Evolutionary conservation across 1,140 invertebrate genomes (phyloP), one percentile per base, ranked within the genome.

Genomic region (Drosophila persimilis): DNA sequence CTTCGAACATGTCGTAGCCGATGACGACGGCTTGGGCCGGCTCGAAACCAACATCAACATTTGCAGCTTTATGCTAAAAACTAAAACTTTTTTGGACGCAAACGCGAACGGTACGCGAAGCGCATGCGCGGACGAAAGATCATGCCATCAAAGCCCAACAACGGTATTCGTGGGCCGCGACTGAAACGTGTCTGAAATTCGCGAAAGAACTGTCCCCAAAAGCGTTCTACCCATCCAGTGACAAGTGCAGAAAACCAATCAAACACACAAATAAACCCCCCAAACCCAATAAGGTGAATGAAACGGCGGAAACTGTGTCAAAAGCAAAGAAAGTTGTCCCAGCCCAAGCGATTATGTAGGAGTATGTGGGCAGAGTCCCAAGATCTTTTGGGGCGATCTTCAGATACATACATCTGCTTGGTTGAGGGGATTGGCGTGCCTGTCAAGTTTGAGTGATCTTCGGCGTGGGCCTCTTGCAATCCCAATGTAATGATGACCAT

Each of bases 161-260:
- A 56, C 52, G 70, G 39, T 53, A 61, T 45, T 56, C 56, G 48
- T 74, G 65, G 69, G 73, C 50, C 74, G 76, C 64, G 81, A 24
- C 51, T 77, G 73, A 79, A 47, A 84, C 81, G 81, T 86, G 80
- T 39, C 52, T 63, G 51, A 80, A 86, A 85, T 77, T 84, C 56
- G 77, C 20, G 3, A 44, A 57, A 76, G 63, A 76, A 62, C 39
- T 44, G 56, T 62, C 63, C 17, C 35, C 20, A 53, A 56, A 58
- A 57, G 29, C 20, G 35, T 74, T 69, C 44, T 58, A 31, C 13
- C 31, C 13, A 43, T n/a, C 70, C 56, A 59, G 45, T 61, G 52
- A 72, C 64, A 77, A 80, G 63, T 77, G 73, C 60, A 43, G 44
- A 62, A 35, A 57, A n/a, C 43, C 24, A 35, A 63, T 45, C 44